Conservation (phyloP, 2,113 vertebrate species). For the Apeltes quadracus region DNA sequence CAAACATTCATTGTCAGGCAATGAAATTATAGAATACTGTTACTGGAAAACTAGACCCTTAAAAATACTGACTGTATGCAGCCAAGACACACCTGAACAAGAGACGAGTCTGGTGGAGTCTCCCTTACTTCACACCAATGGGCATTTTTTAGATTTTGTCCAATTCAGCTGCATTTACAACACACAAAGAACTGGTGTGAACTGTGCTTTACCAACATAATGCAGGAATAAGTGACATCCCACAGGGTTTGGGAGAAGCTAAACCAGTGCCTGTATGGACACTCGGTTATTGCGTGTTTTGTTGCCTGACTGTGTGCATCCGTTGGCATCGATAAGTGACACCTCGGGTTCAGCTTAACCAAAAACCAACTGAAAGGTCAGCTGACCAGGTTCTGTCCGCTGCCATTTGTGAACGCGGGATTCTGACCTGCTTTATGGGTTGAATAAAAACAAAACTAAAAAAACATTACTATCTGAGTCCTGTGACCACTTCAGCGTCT, state of each 20-base stretch:
- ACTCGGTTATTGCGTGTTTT: background rate
- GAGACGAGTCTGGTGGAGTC: conserved; percentile 74
- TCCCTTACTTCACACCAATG: background rate
- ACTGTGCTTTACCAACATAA: background rate
- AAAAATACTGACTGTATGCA: conserved; percentile 81
- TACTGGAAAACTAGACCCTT: conserved; percentile 90
- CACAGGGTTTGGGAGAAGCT: background rate
- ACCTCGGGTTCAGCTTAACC: background rate
- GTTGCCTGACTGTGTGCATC: background rate
- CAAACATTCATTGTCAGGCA: conserved; percentile 92
- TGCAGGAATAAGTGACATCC: background rate
- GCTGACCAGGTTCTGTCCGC: background rate
- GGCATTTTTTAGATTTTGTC: background rate
- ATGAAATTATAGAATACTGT: conserved; percentile 90
- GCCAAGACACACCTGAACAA: conserved; percentile 84
- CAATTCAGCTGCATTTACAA: conserved; percentile 39
- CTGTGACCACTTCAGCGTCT: background rate
- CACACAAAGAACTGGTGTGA: background rate
- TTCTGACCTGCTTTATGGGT: background rate
- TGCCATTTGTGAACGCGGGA: background rate
- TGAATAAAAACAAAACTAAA: background rate
- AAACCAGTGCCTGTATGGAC: background rate
- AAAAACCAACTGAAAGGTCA: background rate
- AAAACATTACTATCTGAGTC: background rate
- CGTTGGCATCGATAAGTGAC: background rate